A percentile compares a stretch with the other conserved stretches of the same genome.
phyloP scores from a whole-genome alignment of 2,797 vertebrate genomes.

The Macropus fuliginosus region DNA sequence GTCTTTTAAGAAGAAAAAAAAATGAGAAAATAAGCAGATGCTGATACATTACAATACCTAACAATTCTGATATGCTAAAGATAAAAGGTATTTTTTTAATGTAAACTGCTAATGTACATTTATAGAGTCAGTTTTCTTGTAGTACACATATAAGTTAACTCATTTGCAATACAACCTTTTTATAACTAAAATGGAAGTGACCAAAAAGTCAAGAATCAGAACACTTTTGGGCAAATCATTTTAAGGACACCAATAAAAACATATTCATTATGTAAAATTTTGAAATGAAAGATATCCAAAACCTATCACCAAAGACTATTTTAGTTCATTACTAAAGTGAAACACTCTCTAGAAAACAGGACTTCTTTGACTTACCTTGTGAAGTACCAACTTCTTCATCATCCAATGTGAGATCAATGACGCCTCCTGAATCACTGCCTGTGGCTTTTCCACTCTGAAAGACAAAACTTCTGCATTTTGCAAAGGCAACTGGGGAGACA shows the following conservation, averaged over 20 bases:
- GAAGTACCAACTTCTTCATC: slow-evolving; percentile 92
- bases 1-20: background rate
- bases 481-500: slow-evolving; percentile 76
- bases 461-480: slow-evolving; percentile 81
- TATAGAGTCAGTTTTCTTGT: background rate
- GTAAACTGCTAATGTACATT: background rate
- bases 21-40: background rate
- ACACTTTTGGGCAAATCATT: background rate
- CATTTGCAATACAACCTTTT: background rate
- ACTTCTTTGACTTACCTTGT: slow-evolving; percentile 80
- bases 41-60: background rate
- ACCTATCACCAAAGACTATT: background rate
- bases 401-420: slow-evolving; percentile 98
- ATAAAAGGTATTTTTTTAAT: background rate
- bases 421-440: slow-evolving; percentile 86
- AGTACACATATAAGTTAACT: background rate
- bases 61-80: background rate
- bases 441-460: slow-evolving; percentile 89
- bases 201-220: background rate
- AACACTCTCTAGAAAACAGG: background rate
- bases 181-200: background rate
- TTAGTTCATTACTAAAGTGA: background rate
- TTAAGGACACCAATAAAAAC: background rate
- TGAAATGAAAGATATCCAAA: background rate
- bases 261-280: background rate